A percentile compares a stretch with the other conserved stretches of the same genome.
Conservation (phyloP, 2,888 invertebrate genomes). For the Folsomia candida region DNA sequence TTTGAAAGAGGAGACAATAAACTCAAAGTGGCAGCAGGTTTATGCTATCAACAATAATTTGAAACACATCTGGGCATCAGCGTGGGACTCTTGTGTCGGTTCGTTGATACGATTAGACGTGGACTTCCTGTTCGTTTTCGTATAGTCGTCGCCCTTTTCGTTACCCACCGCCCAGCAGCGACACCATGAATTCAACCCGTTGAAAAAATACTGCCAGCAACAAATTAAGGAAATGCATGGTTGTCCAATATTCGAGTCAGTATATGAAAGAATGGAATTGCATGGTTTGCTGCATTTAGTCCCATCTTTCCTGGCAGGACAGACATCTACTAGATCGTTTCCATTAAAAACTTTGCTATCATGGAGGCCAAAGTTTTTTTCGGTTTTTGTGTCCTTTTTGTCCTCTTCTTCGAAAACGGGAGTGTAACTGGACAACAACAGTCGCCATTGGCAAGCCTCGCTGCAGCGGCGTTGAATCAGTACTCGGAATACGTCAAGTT, state of each 20-base stretch:
- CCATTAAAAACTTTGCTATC: too few relatives aligned
- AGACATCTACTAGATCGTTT: background rate
- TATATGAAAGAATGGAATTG: background rate
- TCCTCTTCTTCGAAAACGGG: background rate
- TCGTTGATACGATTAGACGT: background rate
- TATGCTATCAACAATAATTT: background rate
- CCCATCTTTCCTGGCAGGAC: background rate
- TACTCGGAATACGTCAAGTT: background rate
- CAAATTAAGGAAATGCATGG: too few relatives aligned
- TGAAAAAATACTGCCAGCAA: too few relatives aligned
- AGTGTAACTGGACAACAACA: background rate
- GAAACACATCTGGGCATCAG: background rate
- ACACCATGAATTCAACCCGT: background rate
- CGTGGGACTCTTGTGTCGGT: background rate
- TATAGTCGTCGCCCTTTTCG: too few relatives aligned
- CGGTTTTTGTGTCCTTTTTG: too few relatives aligned
- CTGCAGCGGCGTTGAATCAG: background rate
- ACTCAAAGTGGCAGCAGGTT: background rate
- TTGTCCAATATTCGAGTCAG: background rate
- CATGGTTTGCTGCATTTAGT: constrained; percentile 42
- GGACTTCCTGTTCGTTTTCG: constrained; percentile 12
- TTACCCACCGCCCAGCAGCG: background rate
- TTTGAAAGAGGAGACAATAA: constrained; percentile 1
- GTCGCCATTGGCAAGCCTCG: background rate
- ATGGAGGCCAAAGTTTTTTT: too few relatives aligned